Percentiles rank a stretch among this genome's conserved stretches.
Evolutionary conservation across 2,888 invertebrate species (phyloP).

Genomic region (Drosophila falleni): DNA sequence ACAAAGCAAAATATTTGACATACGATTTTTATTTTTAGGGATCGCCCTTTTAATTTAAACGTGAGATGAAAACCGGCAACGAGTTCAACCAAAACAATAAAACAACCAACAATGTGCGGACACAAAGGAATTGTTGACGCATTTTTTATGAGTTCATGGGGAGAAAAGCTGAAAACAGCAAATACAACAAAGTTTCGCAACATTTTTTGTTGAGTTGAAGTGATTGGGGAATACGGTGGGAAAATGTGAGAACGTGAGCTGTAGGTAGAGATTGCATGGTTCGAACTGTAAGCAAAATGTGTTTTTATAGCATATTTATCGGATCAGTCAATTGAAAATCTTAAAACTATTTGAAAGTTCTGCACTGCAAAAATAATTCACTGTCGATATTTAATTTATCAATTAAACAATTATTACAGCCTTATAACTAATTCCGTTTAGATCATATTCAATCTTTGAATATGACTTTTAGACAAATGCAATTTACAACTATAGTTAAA

Average conservation of each 20-base stretch:
- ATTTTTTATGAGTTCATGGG: conserved; percentile 47
- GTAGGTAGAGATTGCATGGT: conserved; percentile 21
- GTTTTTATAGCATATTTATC: conserved; percentile 22
- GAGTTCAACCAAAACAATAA: conserved; percentile 53
- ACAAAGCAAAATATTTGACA: conserved; percentile 1
- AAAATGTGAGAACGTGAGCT: conserved; percentile 15
- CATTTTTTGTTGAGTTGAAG: conserved; percentile 32
- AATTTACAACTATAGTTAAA: conserved; percentile 51
- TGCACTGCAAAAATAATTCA: not conserved
- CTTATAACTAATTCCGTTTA: no score
- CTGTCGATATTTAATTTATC: not conserved
- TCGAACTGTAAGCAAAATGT: not conserved
- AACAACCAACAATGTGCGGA: conserved; percentile 45
- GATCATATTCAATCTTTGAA: not conserved
- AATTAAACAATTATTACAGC: not conserved
- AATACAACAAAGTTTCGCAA: conserved; percentile 42
- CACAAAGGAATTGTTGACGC: conserved; percentile 52
- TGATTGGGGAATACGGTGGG: conserved; percentile 27
- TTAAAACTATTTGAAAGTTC: not conserved
- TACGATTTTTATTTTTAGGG: conserved; percentile 14
- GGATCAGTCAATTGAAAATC: conserved; percentile 1
- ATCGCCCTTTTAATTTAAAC: conserved; percentile 50
- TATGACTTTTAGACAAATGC: conserved; percentile 31
- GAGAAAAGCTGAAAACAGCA: conserved; percentile 4
- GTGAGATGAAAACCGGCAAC: conserved; percentile 26